Evolutionary conservation across 2,888 invertebrate genomes (phyloP).

Genomic region (Mythimna ferrago): DNA sequence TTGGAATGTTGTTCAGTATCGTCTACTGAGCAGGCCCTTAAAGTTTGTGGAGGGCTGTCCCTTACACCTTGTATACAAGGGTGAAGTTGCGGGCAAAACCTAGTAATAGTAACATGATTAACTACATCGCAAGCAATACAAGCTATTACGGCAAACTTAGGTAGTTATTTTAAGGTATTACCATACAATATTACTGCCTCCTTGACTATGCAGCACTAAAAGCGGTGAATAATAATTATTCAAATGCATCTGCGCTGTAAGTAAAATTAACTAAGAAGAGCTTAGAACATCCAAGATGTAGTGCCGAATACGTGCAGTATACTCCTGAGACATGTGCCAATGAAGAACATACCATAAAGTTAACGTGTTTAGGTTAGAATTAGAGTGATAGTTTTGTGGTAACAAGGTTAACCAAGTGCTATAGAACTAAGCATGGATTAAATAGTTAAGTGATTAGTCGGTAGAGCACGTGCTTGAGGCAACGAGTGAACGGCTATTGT

Average conservation of each 20-base stretch:
- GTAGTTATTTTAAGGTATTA: constrained; percentile 1
- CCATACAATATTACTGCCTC: constrained; percentile 26
- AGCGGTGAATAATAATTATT: constrained; percentile 61
- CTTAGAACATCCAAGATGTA: constrained; percentile 58
- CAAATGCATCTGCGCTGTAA: constrained; percentile 57
- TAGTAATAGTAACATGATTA: too few relatives aligned
- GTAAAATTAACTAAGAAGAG: constrained; percentile 59
- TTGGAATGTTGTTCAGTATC: too few relatives aligned
- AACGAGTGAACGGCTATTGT: constrained; percentile 18
- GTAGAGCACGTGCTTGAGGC: constrained; percentile 31
- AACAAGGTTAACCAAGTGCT: constrained; percentile 47
- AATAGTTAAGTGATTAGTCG: constrained; percentile 54
- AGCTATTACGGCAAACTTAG: neutral
- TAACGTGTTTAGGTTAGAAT: constrained; percentile 18
- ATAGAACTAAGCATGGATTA: constrained; percentile 46
- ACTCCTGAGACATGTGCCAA: constrained; percentile 13
- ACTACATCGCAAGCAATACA: constrained; percentile 11
- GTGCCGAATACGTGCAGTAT: constrained; percentile 41
- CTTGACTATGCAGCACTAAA: constrained; percentile 39
- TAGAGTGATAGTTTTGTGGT: constrained; percentile 14
- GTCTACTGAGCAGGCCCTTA: too few relatives aligned
- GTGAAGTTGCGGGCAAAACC: too few relatives aligned
- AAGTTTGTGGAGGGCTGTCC: too few relatives aligned
- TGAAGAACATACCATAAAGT: constrained; percentile 26
- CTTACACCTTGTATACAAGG: too few relatives aligned